Evolutionary conservation across 2,888 invertebrate species (phyloP).

Genomic region (Cephus spinipes): DNA sequence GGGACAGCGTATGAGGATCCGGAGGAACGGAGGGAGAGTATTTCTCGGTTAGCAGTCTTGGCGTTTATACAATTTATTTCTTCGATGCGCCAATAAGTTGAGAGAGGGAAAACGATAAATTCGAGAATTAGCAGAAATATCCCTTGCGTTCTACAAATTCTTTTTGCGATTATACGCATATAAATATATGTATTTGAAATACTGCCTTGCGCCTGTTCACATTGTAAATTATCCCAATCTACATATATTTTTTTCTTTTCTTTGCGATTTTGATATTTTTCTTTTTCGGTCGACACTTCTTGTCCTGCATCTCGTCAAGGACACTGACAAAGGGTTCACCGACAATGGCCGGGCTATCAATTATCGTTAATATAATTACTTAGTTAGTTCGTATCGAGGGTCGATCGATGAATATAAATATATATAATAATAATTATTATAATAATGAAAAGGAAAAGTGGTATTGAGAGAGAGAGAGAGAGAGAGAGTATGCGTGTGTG

Average conservation of each 20-base stretch:
- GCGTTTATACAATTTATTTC: not conserved
- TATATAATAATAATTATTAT: not conserved
- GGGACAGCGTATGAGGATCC: not conserved
- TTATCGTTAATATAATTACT: constrained; percentile 2
- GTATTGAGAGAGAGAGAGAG: not conserved
- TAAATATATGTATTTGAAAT: not conserved
- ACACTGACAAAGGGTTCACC: not conserved
- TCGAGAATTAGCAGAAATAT: not conserved
- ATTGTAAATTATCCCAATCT: not conserved
- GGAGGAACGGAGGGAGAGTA: not conserved
- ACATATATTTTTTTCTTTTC: not conserved
- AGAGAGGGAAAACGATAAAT: not conserved
- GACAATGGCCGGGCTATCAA: constrained; percentile 1
- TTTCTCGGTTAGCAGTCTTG: not conserved
- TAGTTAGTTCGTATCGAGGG: constrained; percentile 1
- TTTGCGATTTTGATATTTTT: not conserved
- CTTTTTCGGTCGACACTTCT: not conserved
- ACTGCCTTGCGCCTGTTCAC: not conserved
- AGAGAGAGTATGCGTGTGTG: not conserved
- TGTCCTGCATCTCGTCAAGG: not conserved
- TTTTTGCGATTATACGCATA: not conserved
- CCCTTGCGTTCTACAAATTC: not conserved
- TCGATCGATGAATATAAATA: constrained; percentile 1
- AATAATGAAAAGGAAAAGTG: not conserved
- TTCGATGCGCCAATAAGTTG: not conserved